These are phyloP conservation scores for Knipowitschia caucasica DNA, from an alignment of 2,797 vertebrate species.

Conservation along the genomic window DNA sequence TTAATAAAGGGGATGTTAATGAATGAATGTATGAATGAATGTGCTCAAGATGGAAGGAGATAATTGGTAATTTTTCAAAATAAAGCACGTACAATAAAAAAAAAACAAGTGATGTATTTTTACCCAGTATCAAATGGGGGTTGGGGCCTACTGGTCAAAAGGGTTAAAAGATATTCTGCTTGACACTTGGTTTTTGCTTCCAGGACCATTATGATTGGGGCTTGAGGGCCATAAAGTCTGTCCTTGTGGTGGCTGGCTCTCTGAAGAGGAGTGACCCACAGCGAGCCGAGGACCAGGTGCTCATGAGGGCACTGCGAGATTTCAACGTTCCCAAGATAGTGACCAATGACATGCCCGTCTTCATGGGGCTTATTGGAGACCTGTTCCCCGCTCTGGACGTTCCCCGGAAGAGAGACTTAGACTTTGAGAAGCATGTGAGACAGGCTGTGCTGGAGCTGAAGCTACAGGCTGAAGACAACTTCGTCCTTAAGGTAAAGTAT, in stretches of 20 bases:
- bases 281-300: constrained; percentile 89
- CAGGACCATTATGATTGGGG: constrained; percentile 95
- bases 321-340: constrained; percentile 95
- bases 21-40: no score
- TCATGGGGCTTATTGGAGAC: constrained; percentile 90
- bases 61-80: no score
- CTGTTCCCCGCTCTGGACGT: constrained; percentile 90
- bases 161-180: no score
- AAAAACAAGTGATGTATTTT: no score
- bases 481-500: constrained; percentile 89
- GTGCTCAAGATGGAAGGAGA: no score
- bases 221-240: constrained; percentile 92
- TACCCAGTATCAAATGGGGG: no score
- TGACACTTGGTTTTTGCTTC: background rate
- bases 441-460: constrained; percentile 85
- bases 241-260: constrained; percentile 91
- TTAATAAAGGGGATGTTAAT: no score
- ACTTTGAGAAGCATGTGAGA: constrained; percentile 84
- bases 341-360: constrained; percentile 90
- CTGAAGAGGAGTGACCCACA: constrained; percentile 87
- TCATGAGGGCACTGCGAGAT: constrained; percentile 93
- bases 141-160: no score
- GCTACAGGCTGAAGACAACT: constrained; percentile 92
- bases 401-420: constrained; percentile 83
- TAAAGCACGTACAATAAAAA: no score